These are phyloP conservation scores for Ptyas mucosa DNA, from an alignment of 2,113 vertebrate species.

Conservation along the genomic window DNA sequence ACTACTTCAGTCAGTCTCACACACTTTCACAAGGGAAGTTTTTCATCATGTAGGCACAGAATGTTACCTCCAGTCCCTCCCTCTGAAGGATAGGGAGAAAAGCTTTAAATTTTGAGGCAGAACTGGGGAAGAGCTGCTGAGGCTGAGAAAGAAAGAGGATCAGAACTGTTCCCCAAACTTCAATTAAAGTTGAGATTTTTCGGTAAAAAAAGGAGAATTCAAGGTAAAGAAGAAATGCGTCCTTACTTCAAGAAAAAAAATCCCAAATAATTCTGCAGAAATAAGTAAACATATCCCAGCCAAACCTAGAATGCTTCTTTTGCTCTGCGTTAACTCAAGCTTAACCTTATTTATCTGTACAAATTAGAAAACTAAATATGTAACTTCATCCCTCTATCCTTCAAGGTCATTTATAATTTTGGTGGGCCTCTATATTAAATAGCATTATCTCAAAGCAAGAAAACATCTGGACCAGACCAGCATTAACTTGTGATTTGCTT, in stretches of 20 bases:
- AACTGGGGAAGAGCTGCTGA: neutral
- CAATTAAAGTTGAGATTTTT: neutral
- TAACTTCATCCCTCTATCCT: neutral
- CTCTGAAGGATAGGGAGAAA: neutral
- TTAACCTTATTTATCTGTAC: neutral
- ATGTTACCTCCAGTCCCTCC: neutral
- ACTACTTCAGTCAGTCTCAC: neutral
- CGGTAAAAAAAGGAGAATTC: neutral
- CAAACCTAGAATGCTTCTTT: neutral
- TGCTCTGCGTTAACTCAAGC: neutral
- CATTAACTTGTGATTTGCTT: neutral
- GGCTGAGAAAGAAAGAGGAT: neutral
- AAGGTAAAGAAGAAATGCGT: neutral
- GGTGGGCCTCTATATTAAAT: neutral
- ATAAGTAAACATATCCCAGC: neutral
- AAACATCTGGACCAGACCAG: neutral
- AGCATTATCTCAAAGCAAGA: neutral
- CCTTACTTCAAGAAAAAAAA: neutral
- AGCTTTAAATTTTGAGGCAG: neutral
- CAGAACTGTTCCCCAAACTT: neutral
- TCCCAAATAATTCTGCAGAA: neutral
- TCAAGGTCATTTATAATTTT: neutral
- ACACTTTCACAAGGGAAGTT: neutral
- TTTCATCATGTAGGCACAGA: neutral
- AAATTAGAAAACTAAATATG: neutral